Conservation (phyloP, 2,797 vertebrate genomes). For the Antennarius maculatus region DNA sequence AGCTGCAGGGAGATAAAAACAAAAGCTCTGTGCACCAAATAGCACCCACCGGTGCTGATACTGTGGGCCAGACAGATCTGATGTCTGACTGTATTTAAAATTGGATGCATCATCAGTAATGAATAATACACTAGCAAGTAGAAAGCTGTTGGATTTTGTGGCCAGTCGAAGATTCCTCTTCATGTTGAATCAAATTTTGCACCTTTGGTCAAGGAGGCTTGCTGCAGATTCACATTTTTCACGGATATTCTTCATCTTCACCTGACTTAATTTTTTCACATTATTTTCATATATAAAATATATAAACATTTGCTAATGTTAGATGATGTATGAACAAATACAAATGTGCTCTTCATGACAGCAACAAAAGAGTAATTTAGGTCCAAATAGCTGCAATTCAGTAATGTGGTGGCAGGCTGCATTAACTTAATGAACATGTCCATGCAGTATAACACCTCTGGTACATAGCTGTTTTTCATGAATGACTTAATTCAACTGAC, state of each 20-base stretch:
- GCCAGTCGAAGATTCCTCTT: slow-evolving; percentile 19
- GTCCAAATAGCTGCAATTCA: neutral
- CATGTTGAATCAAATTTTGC: neutral
- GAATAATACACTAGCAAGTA: slow-evolving; percentile 30
- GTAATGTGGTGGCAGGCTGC: neutral
- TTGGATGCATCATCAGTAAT: slow-evolving; percentile 29
- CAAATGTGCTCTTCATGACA: no score
- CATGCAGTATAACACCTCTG: neutral
- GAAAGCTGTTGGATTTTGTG: slow-evolving; percentile 14
- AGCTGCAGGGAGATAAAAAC: slow-evolving; percentile 45
- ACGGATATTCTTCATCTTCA: no score
- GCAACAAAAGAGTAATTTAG: no score
- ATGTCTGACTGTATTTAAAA: slow-evolving; percentile 36
- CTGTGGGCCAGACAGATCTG: slow-evolving; percentile 23
- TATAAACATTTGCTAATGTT: no score
- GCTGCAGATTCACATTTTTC: neutral
- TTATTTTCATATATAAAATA: no score
- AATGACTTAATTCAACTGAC: slow-evolving; percentile 29
- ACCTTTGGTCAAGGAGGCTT: neutral
- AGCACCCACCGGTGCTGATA: slow-evolving; percentile 18
- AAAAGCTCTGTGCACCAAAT: slow-evolving; percentile 27
- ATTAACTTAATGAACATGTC: neutral
- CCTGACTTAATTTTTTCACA: no score
- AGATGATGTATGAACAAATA: no score
- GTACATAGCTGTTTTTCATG: neutral